A percentile compares a stretch with the other conserved stretches of the same genome.
phyloP scores from a whole-genome alignment of 2,888 invertebrate species.

The Scaptomyza polygonia region DNA sequence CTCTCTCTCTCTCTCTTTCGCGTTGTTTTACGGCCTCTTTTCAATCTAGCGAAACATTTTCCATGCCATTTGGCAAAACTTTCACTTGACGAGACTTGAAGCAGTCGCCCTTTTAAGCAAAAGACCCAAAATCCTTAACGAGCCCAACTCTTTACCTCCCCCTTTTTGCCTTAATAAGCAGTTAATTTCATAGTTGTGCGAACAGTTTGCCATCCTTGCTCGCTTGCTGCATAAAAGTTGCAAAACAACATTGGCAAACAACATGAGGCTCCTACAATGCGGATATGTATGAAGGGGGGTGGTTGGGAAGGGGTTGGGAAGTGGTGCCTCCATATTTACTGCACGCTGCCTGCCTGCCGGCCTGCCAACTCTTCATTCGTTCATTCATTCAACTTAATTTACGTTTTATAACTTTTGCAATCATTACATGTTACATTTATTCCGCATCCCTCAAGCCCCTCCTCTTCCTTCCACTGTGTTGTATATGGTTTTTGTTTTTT shows the following conservation, averaged over 20 bases:
- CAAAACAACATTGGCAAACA: conserved; percentile 72
- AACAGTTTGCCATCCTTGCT: conserved; percentile 58
- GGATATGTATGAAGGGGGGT: conserved; percentile 3
- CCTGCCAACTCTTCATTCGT: conserved; percentile 69
- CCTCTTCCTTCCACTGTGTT: neutral
- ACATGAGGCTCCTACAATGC: conserved; percentile 30
- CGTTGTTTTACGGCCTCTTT: neutral
- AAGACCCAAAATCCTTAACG: conserved; percentile 9
- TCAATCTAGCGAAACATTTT: conserved; percentile 61
- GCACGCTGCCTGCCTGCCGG: conserved; percentile 6
- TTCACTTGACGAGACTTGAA: conserved; percentile 75
- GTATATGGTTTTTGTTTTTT: conserved; percentile 13
- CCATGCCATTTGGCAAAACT: conserved; percentile 78
- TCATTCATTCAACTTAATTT: conserved; percentile 78
- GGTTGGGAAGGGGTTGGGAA: neutral
- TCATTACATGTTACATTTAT: conserved; percentile 78
- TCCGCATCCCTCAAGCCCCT: conserved; percentile 16
- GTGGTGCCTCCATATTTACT: conserved; percentile 37
- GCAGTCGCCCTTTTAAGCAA: conserved; percentile 47
- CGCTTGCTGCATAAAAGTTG: conserved; percentile 62
- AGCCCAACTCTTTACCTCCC: neutral
- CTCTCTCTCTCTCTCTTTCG: conserved; percentile 1
- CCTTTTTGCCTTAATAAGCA: conserved; percentile 67
- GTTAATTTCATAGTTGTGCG: conserved; percentile 76
- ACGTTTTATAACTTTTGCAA: conserved; percentile 79